Evolutionary conservation across 2,113 vertebrate species (phyloP), one percentile per base, ranked within the genome.

Genomic region (Narcine bancroftii): DNA sequence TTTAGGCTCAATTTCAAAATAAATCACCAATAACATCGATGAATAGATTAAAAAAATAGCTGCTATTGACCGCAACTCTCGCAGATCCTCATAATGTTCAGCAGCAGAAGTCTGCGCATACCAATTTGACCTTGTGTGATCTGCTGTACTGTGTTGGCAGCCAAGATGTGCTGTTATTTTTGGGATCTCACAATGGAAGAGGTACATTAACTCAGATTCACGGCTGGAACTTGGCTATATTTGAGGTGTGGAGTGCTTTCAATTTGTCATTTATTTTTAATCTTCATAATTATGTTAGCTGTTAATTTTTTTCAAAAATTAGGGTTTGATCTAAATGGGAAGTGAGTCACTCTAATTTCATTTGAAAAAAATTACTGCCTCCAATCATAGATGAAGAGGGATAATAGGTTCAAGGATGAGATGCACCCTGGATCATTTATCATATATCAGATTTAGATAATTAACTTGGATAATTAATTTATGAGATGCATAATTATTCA

Each of bases 371-470:
- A 47, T 26, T 60, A 9, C 10, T 63, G 17, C 36, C 33, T 60
- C 1, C 50, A 26, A n/a, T 85, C 56, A 53, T 4, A 60, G 60
- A 13, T 60, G 29, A 87, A n/a, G 53, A 56, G n/a, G 56, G 81
- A 39, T 39, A 75, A 75, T 39, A 39, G n/a, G n/a, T 75, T 75
- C 72, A 75, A 39, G 72, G 72, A 75, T 75, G 36, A 39, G n/a
- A 39, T 36, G 36, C 39, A 13, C n/a, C 69, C 72, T 39, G 19
- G 72, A 39, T 15, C 29, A 87, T 87, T 63, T 60, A 87, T 87
- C 81, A 87, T 50, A 87, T 85, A 50, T 85, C 81, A 85, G 81
- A n/a, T 87, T 87, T 63, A 53, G 15, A 33, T 87, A 87, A 87
- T 87, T 60, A 63, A 87, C n/a, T n/a, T 33, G 53, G 81, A 3